Percentiles rank a stretch among this genome's conserved stretches.
Conservation (phyloP, 2,113 vertebrate genomes). For the Struthidea cinerea region DNA sequence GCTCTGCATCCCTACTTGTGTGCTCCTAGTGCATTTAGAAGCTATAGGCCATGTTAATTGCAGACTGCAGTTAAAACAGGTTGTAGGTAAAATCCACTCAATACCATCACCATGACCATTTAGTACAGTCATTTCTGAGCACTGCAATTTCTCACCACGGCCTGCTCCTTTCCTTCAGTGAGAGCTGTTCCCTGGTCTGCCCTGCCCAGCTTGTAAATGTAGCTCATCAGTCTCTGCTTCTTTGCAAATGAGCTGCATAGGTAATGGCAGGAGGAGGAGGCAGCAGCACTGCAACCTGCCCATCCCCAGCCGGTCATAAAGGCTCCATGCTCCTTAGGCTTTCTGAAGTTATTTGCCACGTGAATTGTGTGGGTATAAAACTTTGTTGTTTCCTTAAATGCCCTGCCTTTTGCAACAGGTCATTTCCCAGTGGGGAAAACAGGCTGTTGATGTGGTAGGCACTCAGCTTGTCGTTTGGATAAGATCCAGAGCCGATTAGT, state of each 20-base stretch:
- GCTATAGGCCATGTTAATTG: not conserved
- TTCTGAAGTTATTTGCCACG: not conserved
- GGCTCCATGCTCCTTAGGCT: not conserved
- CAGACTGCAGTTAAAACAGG: not conserved
- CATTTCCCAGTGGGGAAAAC: not conserved
- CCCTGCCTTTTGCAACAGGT: not conserved
- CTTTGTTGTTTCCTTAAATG: not conserved
- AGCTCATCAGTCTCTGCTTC: constrained; percentile 12
- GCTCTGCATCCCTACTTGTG: not conserved
- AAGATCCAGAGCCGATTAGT: not conserved
- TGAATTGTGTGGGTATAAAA: not conserved
- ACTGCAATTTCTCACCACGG: not conserved
- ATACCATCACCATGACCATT: not conserved
- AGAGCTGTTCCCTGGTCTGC: not conserved
- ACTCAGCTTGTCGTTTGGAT: not conserved
- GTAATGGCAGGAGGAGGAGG: not conserved
- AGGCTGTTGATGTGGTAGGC: not conserved
- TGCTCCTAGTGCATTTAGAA: not conserved
- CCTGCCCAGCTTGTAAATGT: constrained; percentile 8
- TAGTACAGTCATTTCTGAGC: not conserved
- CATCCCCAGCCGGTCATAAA: not conserved
- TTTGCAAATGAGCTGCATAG: not conserved
- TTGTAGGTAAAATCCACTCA: not conserved
- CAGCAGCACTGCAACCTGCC: not conserved
- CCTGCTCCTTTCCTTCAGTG: not conserved